Conservation (phyloP, 1,140 invertebrate genomes). For the Aleiodes sp. region DNA sequence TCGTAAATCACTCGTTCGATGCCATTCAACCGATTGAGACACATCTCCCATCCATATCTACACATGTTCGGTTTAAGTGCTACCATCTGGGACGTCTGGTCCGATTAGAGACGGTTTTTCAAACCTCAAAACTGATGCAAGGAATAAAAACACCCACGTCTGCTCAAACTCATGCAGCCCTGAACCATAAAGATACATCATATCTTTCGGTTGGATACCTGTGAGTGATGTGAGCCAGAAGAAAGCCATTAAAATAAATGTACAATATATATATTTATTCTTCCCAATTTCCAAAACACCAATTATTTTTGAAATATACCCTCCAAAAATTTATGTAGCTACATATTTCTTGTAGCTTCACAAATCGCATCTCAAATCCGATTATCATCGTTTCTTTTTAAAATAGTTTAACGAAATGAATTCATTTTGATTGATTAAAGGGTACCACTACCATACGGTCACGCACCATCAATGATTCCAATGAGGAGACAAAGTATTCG, state of each 20-base stretch:
- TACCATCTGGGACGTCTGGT: slow-evolving; percentile 29
- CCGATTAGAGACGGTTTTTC: slow-evolving; percentile 15
- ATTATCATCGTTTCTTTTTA: no score
- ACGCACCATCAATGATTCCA: slow-evolving; percentile 63
- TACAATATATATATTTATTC: slow-evolving; percentile 17
- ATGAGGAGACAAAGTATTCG: slow-evolving; percentile 66
- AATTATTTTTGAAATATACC: not conserved
- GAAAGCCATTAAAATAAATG: not conserved
- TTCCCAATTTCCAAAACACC: not conserved
- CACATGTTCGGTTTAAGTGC: slow-evolving; percentile 7
- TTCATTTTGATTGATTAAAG: no score
- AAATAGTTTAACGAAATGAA: no score
- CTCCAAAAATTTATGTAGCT: no score
- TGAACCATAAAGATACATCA: not conserved
- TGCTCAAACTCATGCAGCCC: not conserved
- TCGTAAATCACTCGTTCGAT: slow-evolving; percentile 10
- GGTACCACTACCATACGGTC: slow-evolving; percentile 62
- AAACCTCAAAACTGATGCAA: slow-evolving; percentile 8
- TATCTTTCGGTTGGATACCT: not conserved
- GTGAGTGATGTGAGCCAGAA: not conserved
- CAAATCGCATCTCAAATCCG: no score
- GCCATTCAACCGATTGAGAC: slow-evolving; percentile 5
- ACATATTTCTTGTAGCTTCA: no score
- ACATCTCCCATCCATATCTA: slow-evolving; percentile 6
- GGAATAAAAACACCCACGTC: slow-evolving; percentile 2